Evolutionary conservation across 1,140 invertebrate genomes (phyloP), one percentile per base, ranked within the genome.

Genomic region (Theocolax elegans): DNA sequence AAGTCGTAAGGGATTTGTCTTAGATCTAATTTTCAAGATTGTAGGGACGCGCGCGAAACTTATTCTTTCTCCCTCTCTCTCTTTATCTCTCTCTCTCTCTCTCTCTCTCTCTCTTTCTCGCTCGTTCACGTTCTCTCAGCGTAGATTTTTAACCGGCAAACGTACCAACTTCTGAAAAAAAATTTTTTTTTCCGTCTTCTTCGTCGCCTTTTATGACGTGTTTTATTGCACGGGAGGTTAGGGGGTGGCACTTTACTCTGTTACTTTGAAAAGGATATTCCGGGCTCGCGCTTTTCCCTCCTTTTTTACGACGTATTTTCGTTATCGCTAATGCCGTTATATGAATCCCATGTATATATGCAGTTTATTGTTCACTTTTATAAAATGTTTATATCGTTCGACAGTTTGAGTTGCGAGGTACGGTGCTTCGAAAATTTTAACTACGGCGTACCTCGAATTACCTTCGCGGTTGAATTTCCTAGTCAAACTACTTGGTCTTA

Each of bases 11-110:
- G 42, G 53, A 71, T 71, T 71, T 59, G 62, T 66, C 23, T 71
- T 66, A 51, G 54, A 71, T 66, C 53, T 71, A 65, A 71, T 71
- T 71, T 71, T 66, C 54, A 12, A 71, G 54, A 71, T 71, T 66
- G 25, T 44, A 59, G 42, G 15, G 38, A 9, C 19, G 17, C 31
- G 13, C 25, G 10, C 35, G 23, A 21, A 48, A 10, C 10, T 44
- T 3, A 19, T 25, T 38, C 15, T n/a, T 19, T 35, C 15, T 19
- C 8, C 19, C 19, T 29, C 8, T 31, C 27, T 31, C 29, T 19
- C n/a, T n/a, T n/a, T n/a, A n/a, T n/a, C n/a, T n/a, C n/a, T n/a
- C n/a, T n/a, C n/a, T n/a, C n/a, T n/a, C n/a, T n/a, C n/a, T n/a
- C n/a, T n/a, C n/a, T n/a, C n/a, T n/a, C n/a, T n/a, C n/a, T n/a